Conservation (phyloP, 2,113 vertebrate genomes). For the Symphodus melops region DNA sequence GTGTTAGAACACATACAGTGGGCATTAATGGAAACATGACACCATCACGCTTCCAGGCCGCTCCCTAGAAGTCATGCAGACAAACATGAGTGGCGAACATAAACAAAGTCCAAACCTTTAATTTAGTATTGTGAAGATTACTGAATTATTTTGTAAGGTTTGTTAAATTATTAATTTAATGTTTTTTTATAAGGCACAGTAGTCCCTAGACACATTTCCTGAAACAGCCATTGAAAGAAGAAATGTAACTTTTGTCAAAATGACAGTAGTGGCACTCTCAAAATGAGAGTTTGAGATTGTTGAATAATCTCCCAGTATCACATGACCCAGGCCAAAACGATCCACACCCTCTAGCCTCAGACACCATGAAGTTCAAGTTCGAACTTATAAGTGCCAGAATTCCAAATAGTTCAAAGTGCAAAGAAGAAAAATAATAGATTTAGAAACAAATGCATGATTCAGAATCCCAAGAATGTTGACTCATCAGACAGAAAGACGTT, state of each 20-base stretch:
- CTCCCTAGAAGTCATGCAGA: not conserved
- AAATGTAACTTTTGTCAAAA: not conserved
- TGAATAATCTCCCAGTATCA: not conserved
- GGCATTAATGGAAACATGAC: conserved; percentile 25
- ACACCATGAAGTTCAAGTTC: not conserved
- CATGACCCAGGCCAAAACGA: not conserved
- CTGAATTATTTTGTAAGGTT: not conserved
- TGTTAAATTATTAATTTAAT: not conserved
- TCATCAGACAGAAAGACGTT: not conserved
- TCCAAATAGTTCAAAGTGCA: not conserved
- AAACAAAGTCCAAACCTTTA: too few relatives aligned
- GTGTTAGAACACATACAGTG: conserved; percentile 1
- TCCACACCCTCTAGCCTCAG: not conserved
- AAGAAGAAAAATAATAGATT: not conserved
- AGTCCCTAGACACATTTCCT: not conserved
- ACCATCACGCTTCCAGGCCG: conserved; percentile 1
- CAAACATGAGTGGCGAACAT: not conserved
- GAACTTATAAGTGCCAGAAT: conserved; percentile 18
- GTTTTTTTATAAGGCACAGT: not conserved
- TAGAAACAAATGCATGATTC: not conserved
- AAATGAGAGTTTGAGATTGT: not conserved
- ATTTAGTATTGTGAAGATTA: too few relatives aligned
- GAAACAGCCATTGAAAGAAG: not conserved
- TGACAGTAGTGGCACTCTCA: not conserved
- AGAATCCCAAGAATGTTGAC: not conserved